Evolutionary conservation across 2,113 vertebrate genomes (phyloP), one percentile per base, ranked within the genome.

Genomic region (Cottus gobio): DNA sequence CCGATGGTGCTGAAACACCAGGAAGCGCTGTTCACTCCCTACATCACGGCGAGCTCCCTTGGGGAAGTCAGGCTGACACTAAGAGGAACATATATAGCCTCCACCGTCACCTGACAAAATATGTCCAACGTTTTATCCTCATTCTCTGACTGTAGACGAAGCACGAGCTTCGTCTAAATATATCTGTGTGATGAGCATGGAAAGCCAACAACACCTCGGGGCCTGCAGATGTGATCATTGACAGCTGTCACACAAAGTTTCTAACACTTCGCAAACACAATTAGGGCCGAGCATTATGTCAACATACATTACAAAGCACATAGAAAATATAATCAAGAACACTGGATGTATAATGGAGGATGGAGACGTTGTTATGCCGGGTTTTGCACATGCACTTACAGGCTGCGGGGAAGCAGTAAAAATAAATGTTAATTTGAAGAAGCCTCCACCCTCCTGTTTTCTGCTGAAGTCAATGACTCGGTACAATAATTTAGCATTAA

Each of bases 1-100:
- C 77, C 44, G 1, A 85, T 85, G 92, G 95, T 96, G 94, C 95
- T 96, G 95, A 96, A 95, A 94, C 80, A 79, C 87, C 79, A 68
- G 77, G 78, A 89, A 73, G 82, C 77, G 60, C 74, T 46, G 79
- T 2, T 83, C 58, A 26, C 72, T 84, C 60, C 60, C 79, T 63
- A 52, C 73, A 89, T 71, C 80, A 60, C 50, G 18, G 48, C 26
- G 28, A 65, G 64, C 67, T 66, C 57, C 42, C 60, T 12, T 11
- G 26, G 61, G 61, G 31, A 20, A n/a, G 42, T 6, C 20, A 44
- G 46, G 37, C 61, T 70, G 83, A 70, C 72, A 13, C 44, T 20
- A 44, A 75, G 36, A 71, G 36, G 52, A 37, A 36, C n/a, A 39
- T 0, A 57, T 8, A 46, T 7, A 71, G 37, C 64, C 54, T 34